Conservation (phyloP, 1,140 invertebrate genomes). For the Eumeta japonica region DNA sequence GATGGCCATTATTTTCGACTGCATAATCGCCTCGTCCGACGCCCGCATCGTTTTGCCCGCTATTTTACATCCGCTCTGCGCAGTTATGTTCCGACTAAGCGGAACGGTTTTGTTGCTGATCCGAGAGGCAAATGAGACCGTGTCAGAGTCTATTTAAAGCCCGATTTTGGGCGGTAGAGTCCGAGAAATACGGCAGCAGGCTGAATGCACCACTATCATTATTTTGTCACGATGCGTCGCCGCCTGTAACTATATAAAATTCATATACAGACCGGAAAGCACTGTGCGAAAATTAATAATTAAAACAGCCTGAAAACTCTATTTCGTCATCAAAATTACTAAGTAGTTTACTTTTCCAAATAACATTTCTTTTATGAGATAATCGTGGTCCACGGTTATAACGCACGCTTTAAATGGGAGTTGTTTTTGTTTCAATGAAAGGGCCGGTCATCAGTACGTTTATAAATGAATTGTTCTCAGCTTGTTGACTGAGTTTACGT, state of each 20-base stretch:
- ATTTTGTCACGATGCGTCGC: constrained; percentile 53
- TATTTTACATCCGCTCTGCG: constrained; percentile 56
- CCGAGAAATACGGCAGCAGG: constrained; percentile 50
- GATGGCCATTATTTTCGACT: constrained; percentile 53
- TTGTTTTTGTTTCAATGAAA: too few species aligned
- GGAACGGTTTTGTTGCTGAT: constrained; percentile 39
- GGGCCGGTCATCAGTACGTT: too few species aligned
- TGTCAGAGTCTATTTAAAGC: constrained; percentile 56
- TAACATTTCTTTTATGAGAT: too few species aligned
- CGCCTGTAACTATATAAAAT: constrained; percentile 55
- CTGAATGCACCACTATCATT: constrained; percentile 51
- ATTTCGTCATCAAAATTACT: too few species aligned
- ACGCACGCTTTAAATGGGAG: too few species aligned
- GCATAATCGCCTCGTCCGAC: constrained; percentile 57
- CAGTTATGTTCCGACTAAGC: constrained; percentile 51
- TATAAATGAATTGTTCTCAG: too few species aligned
- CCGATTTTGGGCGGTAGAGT: constrained; percentile 43
- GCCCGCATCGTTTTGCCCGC: constrained; percentile 54
- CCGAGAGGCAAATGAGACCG: constrained; percentile 51
- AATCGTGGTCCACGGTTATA: too few species aligned
- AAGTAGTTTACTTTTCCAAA: too few species aligned
- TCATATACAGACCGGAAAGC: constrained; percentile 53
- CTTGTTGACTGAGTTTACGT: too few species aligned
- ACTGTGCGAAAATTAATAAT: too few species aligned
- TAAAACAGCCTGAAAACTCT: too few species aligned